Conservation (phyloP, 2,113 vertebrate genomes). For the Psettodes erumei region DNA sequence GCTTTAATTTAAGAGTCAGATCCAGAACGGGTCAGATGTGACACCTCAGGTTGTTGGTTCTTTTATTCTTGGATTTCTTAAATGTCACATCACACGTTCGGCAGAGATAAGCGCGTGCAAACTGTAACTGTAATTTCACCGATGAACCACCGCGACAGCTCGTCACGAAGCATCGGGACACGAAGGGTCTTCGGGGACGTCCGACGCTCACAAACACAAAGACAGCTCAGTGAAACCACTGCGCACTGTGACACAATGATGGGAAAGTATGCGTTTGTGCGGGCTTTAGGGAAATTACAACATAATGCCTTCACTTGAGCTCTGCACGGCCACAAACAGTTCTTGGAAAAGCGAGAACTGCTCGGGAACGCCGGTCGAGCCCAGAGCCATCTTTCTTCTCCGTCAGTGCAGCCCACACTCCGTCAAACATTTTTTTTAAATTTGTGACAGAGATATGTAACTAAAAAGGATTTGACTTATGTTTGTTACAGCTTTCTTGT, state of each 20-base stretch:
- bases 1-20: no score
- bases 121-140: not conserved
- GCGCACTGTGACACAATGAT: conserved; percentile 34
- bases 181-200: conserved; percentile 4
- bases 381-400: not conserved
- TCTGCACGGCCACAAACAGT: conserved; percentile 7
- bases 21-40: no score
- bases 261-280: conserved; percentile 34
- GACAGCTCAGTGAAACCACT: conserved; percentile 48
- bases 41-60: no score
- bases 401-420: no score
- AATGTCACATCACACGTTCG: no score
- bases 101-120: not conserved
- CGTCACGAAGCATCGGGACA: conserved; percentile 17
- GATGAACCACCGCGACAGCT: no score
- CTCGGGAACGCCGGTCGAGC: not conserved
- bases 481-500: no score
- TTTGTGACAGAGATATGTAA: no score
- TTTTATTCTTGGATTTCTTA: no score
- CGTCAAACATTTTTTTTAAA: no score
- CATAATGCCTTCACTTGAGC: conserved; percentile 9
- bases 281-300: conserved; percentile 32
- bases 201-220: conserved; percentile 30
- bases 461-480: no score
- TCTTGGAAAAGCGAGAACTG: not conserved